Evolutionary conservation across 2,797 vertebrate species (phyloP).

Genomic region (Alectoris magna): DNA sequence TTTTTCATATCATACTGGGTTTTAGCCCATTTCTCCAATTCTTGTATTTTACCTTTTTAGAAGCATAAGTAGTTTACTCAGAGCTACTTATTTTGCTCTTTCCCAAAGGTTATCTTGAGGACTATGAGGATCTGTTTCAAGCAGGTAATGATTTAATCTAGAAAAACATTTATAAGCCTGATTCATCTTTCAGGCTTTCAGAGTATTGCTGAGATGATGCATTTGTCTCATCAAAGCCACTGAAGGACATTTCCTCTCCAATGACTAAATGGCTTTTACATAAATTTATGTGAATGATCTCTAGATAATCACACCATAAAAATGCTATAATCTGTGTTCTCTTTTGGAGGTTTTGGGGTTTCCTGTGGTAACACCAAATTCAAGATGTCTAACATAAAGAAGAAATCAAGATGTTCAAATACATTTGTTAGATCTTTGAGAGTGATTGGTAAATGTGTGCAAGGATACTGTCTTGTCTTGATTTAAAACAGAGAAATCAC

Average conservation of each 20-base stretch:
- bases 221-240: slow-evolving; percentile 49
- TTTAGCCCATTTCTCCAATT: background rate
- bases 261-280: slow-evolving; percentile 63
- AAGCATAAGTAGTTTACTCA: background rate
- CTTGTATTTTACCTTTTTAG: background rate
- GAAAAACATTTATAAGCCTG: background rate
- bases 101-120: background rate
- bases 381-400: slow-evolving; percentile 43
- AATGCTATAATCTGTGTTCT: slow-evolving; percentile 36
- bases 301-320: slow-evolving; percentile 32
- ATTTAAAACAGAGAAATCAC: background rate
- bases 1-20: background rate
- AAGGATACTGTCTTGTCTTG: background rate
- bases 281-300: slow-evolving; percentile 44
- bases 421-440: background rate
- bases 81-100: background rate
- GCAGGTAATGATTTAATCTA: slow-evolving; percentile 17
- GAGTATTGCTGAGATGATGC: slow-evolving; percentile 36
- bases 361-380: slow-evolving; percentile 43
- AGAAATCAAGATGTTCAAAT: slow-evolving; percentile 11
- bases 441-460: slow-evolving; percentile 1
- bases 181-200: slow-evolving; percentile 9
- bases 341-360: slow-evolving; percentile 13
- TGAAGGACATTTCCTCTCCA: slow-evolving; percentile 24
- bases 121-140: slow-evolving; percentile 11